Evolutionary conservation across 2,888 invertebrate species (phyloP), one percentile per base, ranked within the genome.

Genomic region (Phlogophora meticulosa): DNA sequence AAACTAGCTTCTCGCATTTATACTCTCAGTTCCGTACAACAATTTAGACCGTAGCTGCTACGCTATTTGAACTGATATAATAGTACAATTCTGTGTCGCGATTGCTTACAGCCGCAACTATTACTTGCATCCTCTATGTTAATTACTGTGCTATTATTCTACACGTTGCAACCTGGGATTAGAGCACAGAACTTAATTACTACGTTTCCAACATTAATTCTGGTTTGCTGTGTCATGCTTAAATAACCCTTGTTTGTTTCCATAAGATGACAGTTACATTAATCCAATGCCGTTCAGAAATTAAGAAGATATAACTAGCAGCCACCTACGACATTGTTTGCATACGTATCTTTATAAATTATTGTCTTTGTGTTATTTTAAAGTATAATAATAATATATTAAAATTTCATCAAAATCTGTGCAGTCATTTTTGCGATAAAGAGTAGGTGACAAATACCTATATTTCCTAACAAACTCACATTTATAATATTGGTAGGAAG

Each of bases 91-190:
- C 45, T 46, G 46, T 69, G 52, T 60, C 48, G 42, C 58, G 59
- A 76, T 76, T 60, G 76, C 76, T 71, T 65, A 49, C 65, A 52
- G 17, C 63, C 62, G 5, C 59, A 53, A 45, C 62, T 45, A 63
- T 76, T 74, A 62, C 38, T 48, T 65, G 64, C 46, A 59, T 68
- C 59, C 71, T 53, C 51, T 43, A 34, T 57, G 61, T 55, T 66
- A 66, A 48, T 43, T 59, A 52, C 28, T 45, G 24, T 48, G 64
- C 46, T 13, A 48, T 70, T 70, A 70, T 55, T 55, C 52, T 58
- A 49, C 43, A 45, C n/a, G 1, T 9, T 63, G 45, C 62, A 65
- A 57, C 56, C 52, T 62, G 49, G 42, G 38, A 53, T 62, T 60
- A 65, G 51, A 38, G n/a, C 15, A 17, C n/a, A 10, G 48, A n/a